These are phyloP conservation scores for Planococcus citri DNA, from an alignment of 1,140 invertebrate genomes.

Conservation along the genomic window DNA sequence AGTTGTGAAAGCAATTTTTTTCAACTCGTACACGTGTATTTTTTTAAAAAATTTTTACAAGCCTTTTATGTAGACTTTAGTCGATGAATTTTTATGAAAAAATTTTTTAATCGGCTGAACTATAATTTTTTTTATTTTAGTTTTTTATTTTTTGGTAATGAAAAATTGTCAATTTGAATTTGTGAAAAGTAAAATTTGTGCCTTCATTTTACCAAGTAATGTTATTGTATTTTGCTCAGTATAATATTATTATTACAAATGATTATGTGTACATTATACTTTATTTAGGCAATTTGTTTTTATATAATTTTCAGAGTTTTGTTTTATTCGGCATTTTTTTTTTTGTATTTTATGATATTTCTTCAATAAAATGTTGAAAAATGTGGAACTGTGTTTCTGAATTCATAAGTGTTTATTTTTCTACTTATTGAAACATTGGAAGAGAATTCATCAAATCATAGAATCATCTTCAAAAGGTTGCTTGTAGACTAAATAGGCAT, in stretches of 20 bases:
- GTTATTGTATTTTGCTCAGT: conserved; percentile 17
- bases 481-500: no score
- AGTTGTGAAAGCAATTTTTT: background rate
- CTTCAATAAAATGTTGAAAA: conserved; percentile 1
- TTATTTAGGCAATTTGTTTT: conserved; percentile 4
- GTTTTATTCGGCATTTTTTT: background rate
- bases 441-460: no score
- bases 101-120: background rate
- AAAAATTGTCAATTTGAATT: background rate
- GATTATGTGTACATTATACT: background rate
- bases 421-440: no score
- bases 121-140: background rate
- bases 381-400: no score
- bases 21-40: no score
- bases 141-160: background rate
- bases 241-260: background rate
- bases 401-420: background rate
- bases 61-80: background rate
- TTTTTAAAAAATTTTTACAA: no score
- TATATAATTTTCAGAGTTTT: conserved; percentile 13
- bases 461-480: no score
- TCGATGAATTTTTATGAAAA: background rate
- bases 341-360: conserved; percentile 5
- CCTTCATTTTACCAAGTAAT: conserved; percentile 14
- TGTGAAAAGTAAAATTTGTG: background rate